A percentile compares a stretch with the other conserved stretches of the same genome.
Evolutionary conservation across 2,113 vertebrate genomes (phyloP).

Genomic region (Promerops cafer): DNA sequence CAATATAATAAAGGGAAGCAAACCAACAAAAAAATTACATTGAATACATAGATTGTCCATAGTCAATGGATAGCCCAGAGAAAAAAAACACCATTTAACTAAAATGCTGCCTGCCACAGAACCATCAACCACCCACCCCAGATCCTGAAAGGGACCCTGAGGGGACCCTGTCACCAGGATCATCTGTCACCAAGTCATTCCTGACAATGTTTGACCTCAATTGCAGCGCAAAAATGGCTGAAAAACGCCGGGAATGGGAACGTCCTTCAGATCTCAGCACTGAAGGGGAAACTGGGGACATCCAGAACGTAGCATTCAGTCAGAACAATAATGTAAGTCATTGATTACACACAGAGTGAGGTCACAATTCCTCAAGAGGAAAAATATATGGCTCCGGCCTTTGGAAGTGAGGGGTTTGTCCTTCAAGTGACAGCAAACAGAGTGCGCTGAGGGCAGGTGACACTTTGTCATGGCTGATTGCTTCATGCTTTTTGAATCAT

Average conservation of each 20-base stretch:
- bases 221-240: background rate
- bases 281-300: background rate
- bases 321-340: background rate
- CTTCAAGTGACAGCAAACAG: background rate
- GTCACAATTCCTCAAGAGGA: background rate
- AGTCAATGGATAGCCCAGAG: background rate
- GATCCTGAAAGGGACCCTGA: background rate
- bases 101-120: slow-evolving; percentile 15
- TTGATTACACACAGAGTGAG: background rate
- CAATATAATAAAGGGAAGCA: background rate
- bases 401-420: background rate
- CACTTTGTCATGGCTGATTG: background rate
- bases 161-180: background rate
- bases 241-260: background rate
- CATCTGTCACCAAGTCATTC: background rate
- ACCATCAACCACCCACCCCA: background rate
- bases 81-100: background rate
- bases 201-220: rapidly evolving
- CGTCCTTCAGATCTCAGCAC: background rate
- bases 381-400: background rate
- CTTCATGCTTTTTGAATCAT: background rate
- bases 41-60: background rate
- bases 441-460: background rate
- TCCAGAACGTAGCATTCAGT: background rate
- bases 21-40: background rate